Evolutionary conservation across 2,888 invertebrate genomes (phyloP), one percentile per base, ranked within the genome.

Genomic region (Acheta domesticus): DNA sequence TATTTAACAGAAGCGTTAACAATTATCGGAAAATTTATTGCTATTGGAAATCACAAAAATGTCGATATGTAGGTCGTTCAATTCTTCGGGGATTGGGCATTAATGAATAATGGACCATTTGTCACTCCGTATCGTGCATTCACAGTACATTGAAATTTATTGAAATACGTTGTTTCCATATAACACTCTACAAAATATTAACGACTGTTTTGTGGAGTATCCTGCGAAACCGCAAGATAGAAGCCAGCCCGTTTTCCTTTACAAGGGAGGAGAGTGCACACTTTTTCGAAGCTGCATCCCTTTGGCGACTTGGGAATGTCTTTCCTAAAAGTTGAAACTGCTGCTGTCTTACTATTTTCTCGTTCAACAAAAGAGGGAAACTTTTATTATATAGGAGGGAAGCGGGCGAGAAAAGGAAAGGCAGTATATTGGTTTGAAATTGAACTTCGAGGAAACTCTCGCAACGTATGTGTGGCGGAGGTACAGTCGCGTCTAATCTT

Each of bases 301-400:
- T 62, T 62, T 19, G 62, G 62, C n/a, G 62, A 62, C 62, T 62
- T 62, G 62, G 62, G 62, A 62, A 62, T 62, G 62, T 62, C 62
- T 62, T 62, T n/a, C 62, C 62, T 62, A 62, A 62, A 62, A 62
- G 62, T 62, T 62, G 62, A 62, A 62, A 62, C 62, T 62, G 62
- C 62, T 62, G 62, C 62, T 62, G 62, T 62, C 62, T 62, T 62
- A 62, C 62, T 62, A 62, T 62, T 62, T 62, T 62, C 62, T 62
- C 62, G 62, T 62, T 62, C 62, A 62, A 62, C 62, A 62, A n/a
- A 62, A 62, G 62, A n/a, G 62, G 62, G 16, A 62, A 62, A 62
- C 62, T 62, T 62, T 62, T 62, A 62, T 62, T 62, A 62, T 62
- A 62, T 62, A 62, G 62, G 62, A 62, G 14, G 62, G 62, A 62